phyloP scores from a whole-genome alignment of 2,797 vertebrate genomes.

The Denticeps clupeoides region DNA sequence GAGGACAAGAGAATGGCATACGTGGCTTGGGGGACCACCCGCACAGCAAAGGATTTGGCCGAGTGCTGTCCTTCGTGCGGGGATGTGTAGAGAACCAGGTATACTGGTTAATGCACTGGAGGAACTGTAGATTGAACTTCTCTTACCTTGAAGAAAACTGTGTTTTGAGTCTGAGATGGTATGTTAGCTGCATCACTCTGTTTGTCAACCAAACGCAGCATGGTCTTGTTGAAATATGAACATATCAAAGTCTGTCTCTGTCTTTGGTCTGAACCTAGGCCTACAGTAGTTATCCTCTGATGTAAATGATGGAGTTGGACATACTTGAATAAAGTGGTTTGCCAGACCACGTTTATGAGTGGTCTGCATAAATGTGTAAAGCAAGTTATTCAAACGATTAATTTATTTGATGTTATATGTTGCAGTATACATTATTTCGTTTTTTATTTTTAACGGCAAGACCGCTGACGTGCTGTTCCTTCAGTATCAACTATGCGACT shows the following conservation, averaged over 20 bases:
- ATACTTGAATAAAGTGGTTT: constrained; percentile 66
- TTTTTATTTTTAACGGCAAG: no score
- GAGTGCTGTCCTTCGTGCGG: not conserved
- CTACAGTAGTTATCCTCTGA: constrained; percentile 59
- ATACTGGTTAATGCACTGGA: constrained; percentile 4
- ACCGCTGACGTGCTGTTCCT: no score
- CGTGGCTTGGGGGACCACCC: constrained; percentile 11
- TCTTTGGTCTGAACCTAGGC: constrained; percentile 42
- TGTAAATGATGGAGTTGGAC: constrained; percentile 54
- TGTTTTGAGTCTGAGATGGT: constrained; percentile 29
- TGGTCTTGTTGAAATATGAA: constrained; percentile 36
- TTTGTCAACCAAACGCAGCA: constrained; percentile 18
- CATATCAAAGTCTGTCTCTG: constrained; percentile 42
- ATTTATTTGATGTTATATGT: no score
- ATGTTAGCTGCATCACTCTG: constrained; percentile 14
- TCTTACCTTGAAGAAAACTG: constrained; percentile 40
- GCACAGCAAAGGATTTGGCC: constrained; percentile 5
- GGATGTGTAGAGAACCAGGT: not conserved
- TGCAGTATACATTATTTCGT: no score
- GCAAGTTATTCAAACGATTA: no score
- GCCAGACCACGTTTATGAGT: constrained; percentile 35
- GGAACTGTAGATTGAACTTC: constrained; percentile 1
- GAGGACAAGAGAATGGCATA: constrained; percentile 15
- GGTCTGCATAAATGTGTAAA: no score
- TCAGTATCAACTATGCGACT: no score